Evolutionary conservation across 2,797 vertebrate species (phyloP), one percentile per base, ranked within the genome.

Genomic region (Sciaenops ocellatus): DNA sequence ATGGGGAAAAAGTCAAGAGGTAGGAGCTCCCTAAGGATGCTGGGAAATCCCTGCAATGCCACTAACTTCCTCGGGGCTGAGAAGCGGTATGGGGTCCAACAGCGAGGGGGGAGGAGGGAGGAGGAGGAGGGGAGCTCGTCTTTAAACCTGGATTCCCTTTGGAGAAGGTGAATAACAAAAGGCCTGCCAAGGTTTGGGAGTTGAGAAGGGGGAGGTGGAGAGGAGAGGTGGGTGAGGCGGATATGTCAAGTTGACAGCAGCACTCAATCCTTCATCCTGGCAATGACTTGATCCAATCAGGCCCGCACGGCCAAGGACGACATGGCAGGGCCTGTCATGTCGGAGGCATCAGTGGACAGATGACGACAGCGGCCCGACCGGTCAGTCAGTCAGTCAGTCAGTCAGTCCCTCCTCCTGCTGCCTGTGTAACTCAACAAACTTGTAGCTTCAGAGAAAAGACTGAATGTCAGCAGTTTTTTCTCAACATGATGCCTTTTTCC

Each of bases 251-350:
- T 15, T 90, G 93, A 90, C 89, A 93, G 90, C 78, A 48, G 81
- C 86, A 61, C 87, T 93, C 90, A 91, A 92, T 92, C 93, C 82
- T 89, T 95, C 90, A 94, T 89, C 79, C 78, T 10, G 52, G 74
- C 73, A 26, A 83, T 30, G 88, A 91, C 85, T 91, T 92, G 89
- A 95, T 92, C 86, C 88, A 91, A 92, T 87, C 87, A 84, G 90
- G 75, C 54, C 61, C 3, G 42, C 62, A 75, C 62, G 54, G 86
- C 84, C 78, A 73, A 87, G 87, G 91, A 87, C 61, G 67, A 87
- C 81, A 84, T 91, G 89, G 90, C 93, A 93, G 90, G 67, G 17
- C 79, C 93, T 93, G 94, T 95, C 94, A 94, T 55, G 92, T 95
- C 83, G 55, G 82, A 90, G 82, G 60, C 79, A 73, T 94, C 93